Evolutionary conservation across 2,113 vertebrate genomes (phyloP).

Genomic region (Progne subis): DNA sequence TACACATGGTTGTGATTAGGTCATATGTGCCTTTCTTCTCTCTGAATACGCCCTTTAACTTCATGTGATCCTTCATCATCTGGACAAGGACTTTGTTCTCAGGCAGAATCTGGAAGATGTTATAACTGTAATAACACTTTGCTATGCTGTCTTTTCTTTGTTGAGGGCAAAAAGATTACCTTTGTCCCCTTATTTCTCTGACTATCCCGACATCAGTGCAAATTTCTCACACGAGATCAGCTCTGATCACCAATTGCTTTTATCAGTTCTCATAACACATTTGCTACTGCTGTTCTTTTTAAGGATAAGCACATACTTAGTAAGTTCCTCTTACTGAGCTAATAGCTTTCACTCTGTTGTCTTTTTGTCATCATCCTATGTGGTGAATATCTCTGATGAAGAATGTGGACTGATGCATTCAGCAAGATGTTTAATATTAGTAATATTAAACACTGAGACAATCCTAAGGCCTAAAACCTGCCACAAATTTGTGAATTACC

Average conservation of each 20-base stretch:
- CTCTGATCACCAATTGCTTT: slow-evolving; percentile 19
- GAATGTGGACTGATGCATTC: not conserved
- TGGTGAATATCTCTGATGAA: not conserved
- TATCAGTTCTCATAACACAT: not conserved
- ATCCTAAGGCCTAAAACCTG: not conserved
- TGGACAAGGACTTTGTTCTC: slow-evolving; percentile 52
- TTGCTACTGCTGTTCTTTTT: not conserved
- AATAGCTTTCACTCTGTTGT: not conserved
- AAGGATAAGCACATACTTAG: not conserved
- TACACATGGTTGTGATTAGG: slow-evolving; percentile 37
- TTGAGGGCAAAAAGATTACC: slow-evolving; percentile 11
- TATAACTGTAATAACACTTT: slow-evolving; percentile 49
- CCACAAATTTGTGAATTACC: not conserved
- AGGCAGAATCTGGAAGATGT: slow-evolving; percentile 59
- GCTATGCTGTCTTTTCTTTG: slow-evolving; percentile 30
- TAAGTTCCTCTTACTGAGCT: not conserved
- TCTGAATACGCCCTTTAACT: slow-evolving; percentile 18
- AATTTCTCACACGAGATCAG: slow-evolving; percentile 2
- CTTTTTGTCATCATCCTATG: not conserved
- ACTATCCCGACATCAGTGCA: not conserved
- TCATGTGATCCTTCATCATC: slow-evolving; percentile 33
- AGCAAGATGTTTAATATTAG: not conserved
- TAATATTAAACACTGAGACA: not conserved
- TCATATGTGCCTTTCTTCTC: not conserved
- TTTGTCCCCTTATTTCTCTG: slow-evolving; percentile 26